Evolutionary conservation across 2,113 vertebrate genomes (phyloP), one percentile per base, ranked within the genome.

Genomic region (Lycaon pictus): DNA sequence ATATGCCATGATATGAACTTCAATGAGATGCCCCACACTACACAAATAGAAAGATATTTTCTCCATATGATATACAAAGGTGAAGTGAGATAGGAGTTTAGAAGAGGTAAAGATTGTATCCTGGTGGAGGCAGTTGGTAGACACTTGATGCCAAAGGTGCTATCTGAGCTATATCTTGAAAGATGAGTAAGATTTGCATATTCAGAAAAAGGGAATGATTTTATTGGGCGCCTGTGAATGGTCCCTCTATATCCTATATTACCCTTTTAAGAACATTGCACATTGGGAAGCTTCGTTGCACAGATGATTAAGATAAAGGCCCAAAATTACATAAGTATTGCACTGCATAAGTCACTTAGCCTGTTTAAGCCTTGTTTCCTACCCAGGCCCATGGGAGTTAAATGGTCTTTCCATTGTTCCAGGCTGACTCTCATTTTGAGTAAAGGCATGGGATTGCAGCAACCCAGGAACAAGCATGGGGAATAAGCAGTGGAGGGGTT

Each of bases 261-360:
- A 84, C 17, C 15, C 25, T 93, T 76, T 85, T 29, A 85, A 80
- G 71, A 65, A n/a, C 58, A 43, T 35, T 67, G 8, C 53, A 29
- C 13, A 86, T 5, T 65, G 48, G 23, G 48, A 79, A 29, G 65
- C n/a, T 89, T 97, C 72, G 74, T 82, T 93, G 93, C 95, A 86
- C 20, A 95, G n/a, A 67, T 71, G 58, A 90, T 63, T 77, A 91
- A 85, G 11, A 71, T 95, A 88, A 96, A 90, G 82, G 13, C 35
- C 88, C 71, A 71, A 62, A 71, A 51, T 95, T 88, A 85, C 11
- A 55, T 65, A 76, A 85, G 53, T 60, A 71, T 51, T 63, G 56
- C 63, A 71, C 69, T 80, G 51, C 12, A 1, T 17, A 91, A 85
- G 32, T 96, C 58, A 37, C 32, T 88, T 93, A 65, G 22, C 12